Conservation (phyloP, 2,888 invertebrate genomes). For the Amaurobius ferox region DNA sequence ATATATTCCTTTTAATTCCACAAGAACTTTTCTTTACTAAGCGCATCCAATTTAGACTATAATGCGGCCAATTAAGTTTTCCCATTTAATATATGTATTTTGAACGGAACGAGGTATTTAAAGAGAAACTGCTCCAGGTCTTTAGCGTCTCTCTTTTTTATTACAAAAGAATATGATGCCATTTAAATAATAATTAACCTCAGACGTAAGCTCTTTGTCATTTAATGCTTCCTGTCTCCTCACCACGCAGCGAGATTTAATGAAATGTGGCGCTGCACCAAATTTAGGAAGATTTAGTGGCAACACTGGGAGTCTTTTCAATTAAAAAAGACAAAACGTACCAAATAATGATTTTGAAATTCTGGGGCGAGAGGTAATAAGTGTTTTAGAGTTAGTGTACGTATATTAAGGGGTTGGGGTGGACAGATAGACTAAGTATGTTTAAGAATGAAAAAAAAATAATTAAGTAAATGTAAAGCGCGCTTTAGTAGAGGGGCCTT, state of each 20-base stretch:
- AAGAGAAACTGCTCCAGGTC: too few relatives aligned
- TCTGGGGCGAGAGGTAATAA: not conserved
- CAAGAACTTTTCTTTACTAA: too few relatives aligned
- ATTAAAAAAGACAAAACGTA: slow-evolving; percentile 37
- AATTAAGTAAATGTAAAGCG: too few relatives aligned
- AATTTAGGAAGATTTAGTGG: slow-evolving; percentile 29
- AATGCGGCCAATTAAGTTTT: slow-evolving; percentile 58
- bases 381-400: not conserved
- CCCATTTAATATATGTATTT: slow-evolving; percentile 55
- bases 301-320: slow-evolving; percentile 21
- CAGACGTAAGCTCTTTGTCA: not conserved
- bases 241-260: slow-evolving; percentile 47
- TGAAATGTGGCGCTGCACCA: slow-evolving; percentile 23
- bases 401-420: too few relatives aligned
- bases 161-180: slow-evolving; percentile 62
- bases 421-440: too few relatives aligned
- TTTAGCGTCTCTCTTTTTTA: slow-evolving; percentile 11
- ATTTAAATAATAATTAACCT: slow-evolving; percentile 70
- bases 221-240: not conserved
- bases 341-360: slow-evolving; percentile 26
- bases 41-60: too few relatives aligned
- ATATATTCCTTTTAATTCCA: too few relatives aligned
- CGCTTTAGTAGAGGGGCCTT: too few relatives aligned
- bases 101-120: slow-evolving; percentile 47
- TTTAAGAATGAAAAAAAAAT: too few relatives aligned